These are phyloP conservation scores for Bettongia penicillata DNA, from an alignment of 2,113 vertebrate genomes.

Conservation along the genomic window DNA sequence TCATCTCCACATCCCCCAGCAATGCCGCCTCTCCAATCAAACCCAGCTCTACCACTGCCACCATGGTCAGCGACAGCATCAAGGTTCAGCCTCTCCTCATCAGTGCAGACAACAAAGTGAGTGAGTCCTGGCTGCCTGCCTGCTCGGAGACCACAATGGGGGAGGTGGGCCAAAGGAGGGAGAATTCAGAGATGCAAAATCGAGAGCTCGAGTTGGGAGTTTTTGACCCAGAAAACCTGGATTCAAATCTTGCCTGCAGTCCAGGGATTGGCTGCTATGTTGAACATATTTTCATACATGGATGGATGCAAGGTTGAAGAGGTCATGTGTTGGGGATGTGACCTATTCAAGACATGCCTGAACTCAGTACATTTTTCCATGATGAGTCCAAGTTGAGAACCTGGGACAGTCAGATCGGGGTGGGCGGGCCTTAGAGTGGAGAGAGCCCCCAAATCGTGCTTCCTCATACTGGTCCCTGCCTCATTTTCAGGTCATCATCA, in stretches of 20 bases:
- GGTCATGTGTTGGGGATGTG: not conserved
- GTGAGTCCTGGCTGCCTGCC: not conserved
- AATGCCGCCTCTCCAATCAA: slow-evolving; percentile 78
- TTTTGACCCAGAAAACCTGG: not conserved
- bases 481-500: slow-evolving; percentile 92
- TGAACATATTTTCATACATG: not conserved
- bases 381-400: not conserved
- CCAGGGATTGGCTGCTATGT: not conserved
- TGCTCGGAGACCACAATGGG: not conserved
- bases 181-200: too few relatives aligned
- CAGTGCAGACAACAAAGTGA: slow-evolving; percentile 91
- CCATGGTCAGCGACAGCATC: slow-evolving; percentile 89
- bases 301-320: not conserved
- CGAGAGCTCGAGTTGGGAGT: not conserved
- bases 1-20: slow-evolving; percentile 92
- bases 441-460: accelerated
- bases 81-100: slow-evolving; percentile 93
- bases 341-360: not conserved
- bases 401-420: not conserved
- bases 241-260: not conserved
- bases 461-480: not conserved
- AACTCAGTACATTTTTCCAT: not conserved
- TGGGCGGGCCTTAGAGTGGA: not conserved
- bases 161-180: too few relatives aligned
- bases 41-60: slow-evolving; percentile 78